Percentiles rank a stretch among this genome's conserved stretches.
Conservation (phyloP, 2,113 vertebrate genomes). For the Hyperoodon ampullatus region DNA sequence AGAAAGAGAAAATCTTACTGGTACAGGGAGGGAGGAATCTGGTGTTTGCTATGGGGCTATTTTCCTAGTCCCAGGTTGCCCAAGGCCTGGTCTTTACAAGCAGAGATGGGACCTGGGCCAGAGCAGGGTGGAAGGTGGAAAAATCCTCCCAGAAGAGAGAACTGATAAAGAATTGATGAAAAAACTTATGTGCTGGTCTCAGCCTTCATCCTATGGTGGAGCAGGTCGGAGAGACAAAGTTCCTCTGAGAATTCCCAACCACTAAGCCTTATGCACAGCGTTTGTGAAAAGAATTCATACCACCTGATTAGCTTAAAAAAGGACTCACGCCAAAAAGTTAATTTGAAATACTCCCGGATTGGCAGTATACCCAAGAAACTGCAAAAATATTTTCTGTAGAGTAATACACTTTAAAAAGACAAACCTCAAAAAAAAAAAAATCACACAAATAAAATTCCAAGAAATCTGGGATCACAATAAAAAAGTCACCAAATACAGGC, state of each 20-base stretch:
- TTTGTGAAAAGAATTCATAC: neutral
- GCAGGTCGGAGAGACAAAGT: neutral
- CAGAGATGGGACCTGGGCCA: neutral
- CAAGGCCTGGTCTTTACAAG: too few relatives aligned
- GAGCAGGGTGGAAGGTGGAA: neutral
- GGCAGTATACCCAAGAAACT: neutral
- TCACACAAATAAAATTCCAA: neutral
- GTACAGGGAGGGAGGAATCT: neutral
- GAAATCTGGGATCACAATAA: neutral
- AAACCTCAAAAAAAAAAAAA: neutral
- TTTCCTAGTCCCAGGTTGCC: neutral
- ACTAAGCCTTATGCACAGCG: neutral
- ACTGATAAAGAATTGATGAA: neutral
- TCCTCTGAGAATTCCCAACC: neutral
- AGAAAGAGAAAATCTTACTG: neutral
- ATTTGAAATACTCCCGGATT: neutral
- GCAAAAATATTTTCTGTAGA: neutral
- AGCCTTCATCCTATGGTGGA: neutral
- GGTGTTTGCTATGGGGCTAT: neutral
- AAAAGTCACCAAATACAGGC: neutral
- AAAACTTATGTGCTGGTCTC: neutral
- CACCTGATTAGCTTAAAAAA: neutral
- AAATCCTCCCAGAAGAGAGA: neutral
- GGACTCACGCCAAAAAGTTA: neutral
- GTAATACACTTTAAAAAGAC: neutral